These are phyloP conservation scores for Drosophila sproati DNA, from an alignment of 1,140 invertebrate genomes.

Conservation along the genomic window DNA sequence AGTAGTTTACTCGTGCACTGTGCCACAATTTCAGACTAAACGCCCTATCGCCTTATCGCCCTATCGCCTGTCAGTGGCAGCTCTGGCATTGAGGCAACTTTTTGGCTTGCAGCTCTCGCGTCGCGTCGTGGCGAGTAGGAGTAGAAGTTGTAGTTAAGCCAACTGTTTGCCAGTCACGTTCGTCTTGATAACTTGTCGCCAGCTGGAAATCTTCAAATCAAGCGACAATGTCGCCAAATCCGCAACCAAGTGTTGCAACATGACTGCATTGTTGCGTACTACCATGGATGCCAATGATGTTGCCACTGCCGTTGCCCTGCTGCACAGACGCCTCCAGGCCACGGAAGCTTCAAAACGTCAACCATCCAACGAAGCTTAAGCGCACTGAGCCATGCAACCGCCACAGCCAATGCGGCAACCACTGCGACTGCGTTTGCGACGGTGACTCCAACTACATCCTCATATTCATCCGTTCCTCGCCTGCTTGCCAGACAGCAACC, in stretches of 20 bases:
- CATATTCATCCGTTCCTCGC: slow-evolving; percentile 3
- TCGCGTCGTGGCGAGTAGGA: neutral
- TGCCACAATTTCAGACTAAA: slow-evolving; percentile 39
- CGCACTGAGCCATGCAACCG: slow-evolving; percentile 63
- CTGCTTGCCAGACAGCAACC: slow-evolving; percentile 4
- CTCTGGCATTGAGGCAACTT: slow-evolving; percentile 9
- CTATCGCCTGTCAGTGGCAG: slow-evolving; percentile 38
- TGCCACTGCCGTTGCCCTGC: slow-evolving; percentile 8
- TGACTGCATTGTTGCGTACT: slow-evolving; percentile 63
- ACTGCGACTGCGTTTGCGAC: neutral
- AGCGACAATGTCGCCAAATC: slow-evolving; percentile 76
- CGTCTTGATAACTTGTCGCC: slow-evolving; percentile 81
- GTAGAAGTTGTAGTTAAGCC: slow-evolving; percentile 62
- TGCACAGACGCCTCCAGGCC: slow-evolving; percentile 35
- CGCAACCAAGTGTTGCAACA: slow-evolving; percentile 73
- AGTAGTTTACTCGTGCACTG: slow-evolving; percentile 6
- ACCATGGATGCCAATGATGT: slow-evolving; percentile 32
- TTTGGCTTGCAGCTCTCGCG: neutral
- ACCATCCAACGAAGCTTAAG: slow-evolving; percentile 70
- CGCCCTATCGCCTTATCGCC: slow-evolving; percentile 33
- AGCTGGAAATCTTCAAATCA: slow-evolving; percentile 77
- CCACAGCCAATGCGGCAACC: slow-evolving; percentile 16
- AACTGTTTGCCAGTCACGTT: slow-evolving; percentile 80
- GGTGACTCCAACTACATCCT: slow-evolving; percentile 16
- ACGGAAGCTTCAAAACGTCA: slow-evolving; percentile 37